Conservation (phyloP, 2,888 invertebrate species). For the Quadroppia sp. region DNA sequence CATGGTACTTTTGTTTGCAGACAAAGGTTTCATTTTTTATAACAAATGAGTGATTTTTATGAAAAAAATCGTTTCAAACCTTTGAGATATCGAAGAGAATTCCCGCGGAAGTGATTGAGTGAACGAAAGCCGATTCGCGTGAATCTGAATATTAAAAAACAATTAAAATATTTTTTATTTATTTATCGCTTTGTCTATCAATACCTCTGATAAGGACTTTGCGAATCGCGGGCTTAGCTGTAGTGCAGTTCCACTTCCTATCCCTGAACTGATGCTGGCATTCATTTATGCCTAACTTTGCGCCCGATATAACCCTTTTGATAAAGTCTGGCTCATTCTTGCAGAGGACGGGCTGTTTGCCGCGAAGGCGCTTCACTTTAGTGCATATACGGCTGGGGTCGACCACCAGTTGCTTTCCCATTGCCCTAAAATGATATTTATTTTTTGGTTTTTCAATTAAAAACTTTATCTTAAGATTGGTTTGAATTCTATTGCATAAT, state of each 20-base stretch:
- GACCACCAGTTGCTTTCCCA: slow-evolving; percentile 73
- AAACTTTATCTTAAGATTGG: background rate
- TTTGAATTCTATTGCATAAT: background rate
- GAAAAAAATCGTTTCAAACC: slow-evolving; percentile 61
- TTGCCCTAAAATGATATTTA: slow-evolving; percentile 51
- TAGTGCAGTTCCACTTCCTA: slow-evolving; percentile 84
- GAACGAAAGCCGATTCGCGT: slow-evolving; percentile 92
- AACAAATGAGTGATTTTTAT: background rate
- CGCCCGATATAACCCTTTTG: slow-evolving; percentile 67
- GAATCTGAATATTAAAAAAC: slow-evolving; percentile 52
- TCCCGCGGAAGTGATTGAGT: slow-evolving; percentile 91
- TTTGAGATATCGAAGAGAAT: slow-evolving; percentile 91
- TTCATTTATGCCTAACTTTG: slow-evolving; percentile 74
- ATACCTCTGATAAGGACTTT: slow-evolving; percentile 75
- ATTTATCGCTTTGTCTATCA: no score
- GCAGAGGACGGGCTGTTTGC: slow-evolving; percentile 64
- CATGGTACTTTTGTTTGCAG: no score
- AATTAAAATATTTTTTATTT: no score
- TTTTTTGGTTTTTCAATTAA: background rate
- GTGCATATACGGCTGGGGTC: slow-evolving; percentile 85
- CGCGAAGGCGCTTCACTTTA: slow-evolving; percentile 70
- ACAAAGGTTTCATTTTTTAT: no score
- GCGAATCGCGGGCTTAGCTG: slow-evolving; percentile 69
- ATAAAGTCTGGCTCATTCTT: slow-evolving; percentile 74
- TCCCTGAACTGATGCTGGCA: slow-evolving; percentile 81